A percentile compares a stretch with the other conserved stretches of the same genome.
Conservation (phyloP, 2,113 vertebrate genomes). For the Nasalis larvatus region DNA sequence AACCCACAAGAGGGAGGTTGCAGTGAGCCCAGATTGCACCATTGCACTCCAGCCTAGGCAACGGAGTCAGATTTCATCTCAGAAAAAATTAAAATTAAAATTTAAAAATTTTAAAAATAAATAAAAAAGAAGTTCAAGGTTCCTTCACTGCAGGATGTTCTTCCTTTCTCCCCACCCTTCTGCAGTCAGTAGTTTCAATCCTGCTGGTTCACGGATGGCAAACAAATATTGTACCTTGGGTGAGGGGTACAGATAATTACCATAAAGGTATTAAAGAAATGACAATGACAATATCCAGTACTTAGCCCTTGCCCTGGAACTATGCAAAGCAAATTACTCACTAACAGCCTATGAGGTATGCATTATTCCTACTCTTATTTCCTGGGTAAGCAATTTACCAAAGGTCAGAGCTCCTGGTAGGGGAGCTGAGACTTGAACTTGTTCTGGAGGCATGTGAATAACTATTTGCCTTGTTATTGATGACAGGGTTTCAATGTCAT, state of each 20-base stretch:
- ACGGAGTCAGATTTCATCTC: too few relatives aligned
- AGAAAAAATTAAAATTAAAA: too few relatives aligned
- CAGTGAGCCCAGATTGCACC: too few relatives aligned
- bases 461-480: not conserved
- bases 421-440: not conserved
- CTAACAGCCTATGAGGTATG: not conserved
- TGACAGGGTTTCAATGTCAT: not conserved
- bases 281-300: constrained; percentile 26
- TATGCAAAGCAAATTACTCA: not conserved
- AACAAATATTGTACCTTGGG: not conserved
- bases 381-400: not conserved
- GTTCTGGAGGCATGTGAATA: not conserved
- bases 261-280: not conserved
- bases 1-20: too few relatives aligned
- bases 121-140: not conserved
- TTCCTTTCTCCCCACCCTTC: not conserved
- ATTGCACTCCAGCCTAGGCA: too few relatives aligned
- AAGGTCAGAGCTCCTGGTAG: not conserved
- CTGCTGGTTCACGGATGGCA: not conserved
- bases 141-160: not conserved
- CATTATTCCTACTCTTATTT: not conserved
- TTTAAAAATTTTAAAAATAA: not conserved
- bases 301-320: not conserved
- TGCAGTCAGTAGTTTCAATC: not conserved
- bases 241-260: not conserved